These are phyloP conservation scores for Catostomus latipinnis DNA, from an alignment of 2,797 vertebrate genomes.

Conservation along the genomic window DNA sequence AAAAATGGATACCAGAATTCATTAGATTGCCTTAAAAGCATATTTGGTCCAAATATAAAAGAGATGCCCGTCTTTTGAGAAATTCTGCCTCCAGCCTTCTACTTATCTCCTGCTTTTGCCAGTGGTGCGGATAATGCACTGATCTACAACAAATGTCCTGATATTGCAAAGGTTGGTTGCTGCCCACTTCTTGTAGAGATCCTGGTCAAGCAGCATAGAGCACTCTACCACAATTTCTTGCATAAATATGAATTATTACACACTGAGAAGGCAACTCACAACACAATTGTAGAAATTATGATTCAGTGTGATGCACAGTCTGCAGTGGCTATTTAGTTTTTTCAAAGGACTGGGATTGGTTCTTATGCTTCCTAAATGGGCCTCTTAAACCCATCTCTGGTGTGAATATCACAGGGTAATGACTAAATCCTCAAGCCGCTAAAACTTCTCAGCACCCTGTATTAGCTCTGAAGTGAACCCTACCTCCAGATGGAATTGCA, in stretches of 20 bases:
- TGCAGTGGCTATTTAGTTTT: neutral
- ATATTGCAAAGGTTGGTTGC: slow-evolving; percentile 17
- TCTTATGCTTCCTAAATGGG: slow-evolving; percentile 1
- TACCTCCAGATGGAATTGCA: slow-evolving; percentile 51
- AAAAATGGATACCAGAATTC: neutral
- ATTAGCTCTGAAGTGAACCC: slow-evolving; percentile 39
- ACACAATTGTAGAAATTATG: slow-evolving; percentile 16
- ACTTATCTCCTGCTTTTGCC: slow-evolving; percentile 13
- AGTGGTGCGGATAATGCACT: neutral
- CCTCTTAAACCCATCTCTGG: slow-evolving; percentile 8
- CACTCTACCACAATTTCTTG: neutral
- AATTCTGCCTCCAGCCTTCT: neutral
- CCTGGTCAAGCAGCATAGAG: neutral
- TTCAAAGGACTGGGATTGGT: slow-evolving; percentile 10
- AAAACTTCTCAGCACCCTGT: slow-evolving; percentile 17
- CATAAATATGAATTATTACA: slow-evolving; percentile 33
- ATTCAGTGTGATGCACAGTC: slow-evolving; percentile 1
- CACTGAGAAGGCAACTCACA: slow-evolving; percentile 18
- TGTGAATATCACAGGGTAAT: slow-evolving; percentile 19
- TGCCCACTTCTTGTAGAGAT: slow-evolving; percentile 5
- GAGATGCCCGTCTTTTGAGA: neutral
- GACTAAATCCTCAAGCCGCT: slow-evolving; percentile 24
- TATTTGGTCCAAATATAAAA: neutral
- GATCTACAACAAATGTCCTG: slow-evolving; percentile 12
- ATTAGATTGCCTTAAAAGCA: slow-evolving; percentile 6